Evolutionary conservation across 2,888 invertebrate genomes (phyloP).

Genomic region (Andrena trimmerana): DNA sequence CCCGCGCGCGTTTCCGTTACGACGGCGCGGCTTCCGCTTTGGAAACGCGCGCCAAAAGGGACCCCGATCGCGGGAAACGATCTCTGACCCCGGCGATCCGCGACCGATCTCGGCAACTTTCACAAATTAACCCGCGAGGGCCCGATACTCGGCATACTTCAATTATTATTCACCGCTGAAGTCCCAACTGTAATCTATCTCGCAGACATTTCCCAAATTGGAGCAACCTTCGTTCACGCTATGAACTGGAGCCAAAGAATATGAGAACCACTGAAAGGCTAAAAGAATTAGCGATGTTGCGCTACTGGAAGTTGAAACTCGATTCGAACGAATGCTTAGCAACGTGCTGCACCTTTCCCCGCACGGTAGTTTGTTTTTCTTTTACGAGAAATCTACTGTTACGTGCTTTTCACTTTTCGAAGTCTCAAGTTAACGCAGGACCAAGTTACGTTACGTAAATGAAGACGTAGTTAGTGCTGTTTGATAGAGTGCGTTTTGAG

Average conservation of each 20-base stretch:
- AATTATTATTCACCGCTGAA: constrained; percentile 11
- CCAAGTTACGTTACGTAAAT: not conserved
- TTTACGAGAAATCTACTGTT: constrained; percentile 7
- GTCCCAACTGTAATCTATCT: constrained; percentile 17
- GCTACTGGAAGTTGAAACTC: not conserved
- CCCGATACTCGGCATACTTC: constrained; percentile 39
- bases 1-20: constrained; percentile 7
- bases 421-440: too few relatives aligned
- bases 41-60: constrained; percentile 26
- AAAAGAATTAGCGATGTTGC: not conserved
- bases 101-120: constrained; percentile 41
- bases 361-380: too few relatives aligned
- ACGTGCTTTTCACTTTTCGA: constrained; percentile 8
- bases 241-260: constrained; percentile 12
- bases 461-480: not conserved
- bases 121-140: constrained; percentile 36
- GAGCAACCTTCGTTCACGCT: constrained; percentile 23
- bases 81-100: constrained; percentile 41
- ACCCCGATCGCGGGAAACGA: constrained; percentile 43
- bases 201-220: not conserved
- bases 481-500: too few relatives aligned
- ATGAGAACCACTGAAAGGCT: not conserved
- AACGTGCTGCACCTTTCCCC: too few relatives aligned
- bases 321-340: too few relatives aligned
- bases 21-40: not conserved